phyloP scores from a whole-genome alignment of 2,113 vertebrate genomes.

The Ptilorrhoa leucosticta region DNA sequence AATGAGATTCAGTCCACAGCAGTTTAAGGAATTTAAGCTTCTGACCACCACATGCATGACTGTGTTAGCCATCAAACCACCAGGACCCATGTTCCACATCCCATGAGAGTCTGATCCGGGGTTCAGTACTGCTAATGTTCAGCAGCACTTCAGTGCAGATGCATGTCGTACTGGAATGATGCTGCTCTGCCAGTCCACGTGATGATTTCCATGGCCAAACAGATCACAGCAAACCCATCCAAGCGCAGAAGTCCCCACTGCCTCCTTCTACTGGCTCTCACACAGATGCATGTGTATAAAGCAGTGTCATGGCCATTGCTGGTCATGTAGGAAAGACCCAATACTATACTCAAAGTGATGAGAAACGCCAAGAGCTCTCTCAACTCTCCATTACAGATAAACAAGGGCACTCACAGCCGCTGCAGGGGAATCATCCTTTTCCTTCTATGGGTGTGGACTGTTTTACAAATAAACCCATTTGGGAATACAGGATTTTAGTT shows the following conservation, averaged over 20 bases:
- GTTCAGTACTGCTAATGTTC: not conserved
- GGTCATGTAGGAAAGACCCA: not conserved
- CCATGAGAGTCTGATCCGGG: accelerated
- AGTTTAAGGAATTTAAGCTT: not conserved
- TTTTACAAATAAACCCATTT: not conserved
- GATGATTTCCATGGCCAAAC: not conserved
- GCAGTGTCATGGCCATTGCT: not conserved
- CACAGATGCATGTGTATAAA: not conserved
- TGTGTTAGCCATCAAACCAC: not conserved
- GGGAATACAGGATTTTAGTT: not conserved
- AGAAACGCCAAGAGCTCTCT: not conserved
- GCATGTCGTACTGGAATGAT: not conserved
- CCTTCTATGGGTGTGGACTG: not conserved
- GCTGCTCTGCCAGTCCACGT: not conserved
- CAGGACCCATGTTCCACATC: not conserved
- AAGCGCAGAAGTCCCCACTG: not conserved
- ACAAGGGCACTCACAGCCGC: not conserved
- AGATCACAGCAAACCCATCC: not conserved
- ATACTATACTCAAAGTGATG: not conserved
- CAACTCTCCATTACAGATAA: not conserved
- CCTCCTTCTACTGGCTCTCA: not conserved
- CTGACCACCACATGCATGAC: not conserved
- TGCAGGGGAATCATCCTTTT: not conserved
- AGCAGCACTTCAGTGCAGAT: not conserved
- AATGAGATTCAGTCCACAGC: not conserved